Evolutionary conservation across 2,888 invertebrate species (phyloP).

Genomic region (Chouioia cunea): DNA sequence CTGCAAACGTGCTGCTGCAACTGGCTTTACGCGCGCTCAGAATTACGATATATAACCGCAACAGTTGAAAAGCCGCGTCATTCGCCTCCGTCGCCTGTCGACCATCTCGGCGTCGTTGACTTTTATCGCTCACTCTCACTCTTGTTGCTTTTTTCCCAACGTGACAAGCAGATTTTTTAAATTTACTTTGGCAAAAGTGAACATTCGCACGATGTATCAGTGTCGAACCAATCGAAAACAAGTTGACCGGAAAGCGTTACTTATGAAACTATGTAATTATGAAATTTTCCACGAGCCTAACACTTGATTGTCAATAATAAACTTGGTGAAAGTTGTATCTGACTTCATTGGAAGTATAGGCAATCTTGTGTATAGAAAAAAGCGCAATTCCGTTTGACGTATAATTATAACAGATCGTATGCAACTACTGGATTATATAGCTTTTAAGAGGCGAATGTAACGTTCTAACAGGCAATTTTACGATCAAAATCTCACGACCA

Average conservation of each 20-base stretch:
- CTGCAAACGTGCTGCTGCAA: constrained; percentile 12
- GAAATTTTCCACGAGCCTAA: too few species aligned
- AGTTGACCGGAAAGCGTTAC: neutral
- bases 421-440: too few species aligned
- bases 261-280: neutral
- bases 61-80: constrained; percentile 6
- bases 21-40: neutral
- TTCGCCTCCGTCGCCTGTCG: too few species aligned
- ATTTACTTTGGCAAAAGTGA: too few species aligned
- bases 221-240: too few species aligned
- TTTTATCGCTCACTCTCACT: neutral
- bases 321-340: constrained; percentile 8
- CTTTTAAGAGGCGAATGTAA: too few species aligned
- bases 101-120: neutral
- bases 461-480: too few species aligned
- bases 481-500: too few species aligned
- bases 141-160: neutral
- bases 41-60: neutral
- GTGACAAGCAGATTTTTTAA: too few species aligned
- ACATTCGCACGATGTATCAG: too few species aligned
- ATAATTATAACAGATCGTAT: too few species aligned
- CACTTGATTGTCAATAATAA: constrained; percentile 6
- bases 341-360: constrained; percentile 8
- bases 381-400: neutral
- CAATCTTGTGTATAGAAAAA: neutral